Conservation (phyloP, 2,113 vertebrate species). For the Peromyscus polionotus region DNA sequence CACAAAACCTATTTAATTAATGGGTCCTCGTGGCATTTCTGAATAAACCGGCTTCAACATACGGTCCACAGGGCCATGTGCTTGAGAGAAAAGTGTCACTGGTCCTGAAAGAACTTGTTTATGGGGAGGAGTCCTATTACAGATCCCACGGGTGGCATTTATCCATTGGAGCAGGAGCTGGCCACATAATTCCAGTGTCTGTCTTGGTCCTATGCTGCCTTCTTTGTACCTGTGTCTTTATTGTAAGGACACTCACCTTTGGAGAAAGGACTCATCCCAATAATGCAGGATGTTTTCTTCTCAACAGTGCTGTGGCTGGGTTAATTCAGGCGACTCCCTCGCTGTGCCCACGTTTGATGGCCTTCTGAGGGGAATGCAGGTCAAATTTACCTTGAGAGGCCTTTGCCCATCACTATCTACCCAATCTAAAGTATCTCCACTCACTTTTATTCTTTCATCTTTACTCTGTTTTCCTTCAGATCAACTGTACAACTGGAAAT, state of each 20-base stretch:
- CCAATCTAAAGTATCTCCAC: background rate
- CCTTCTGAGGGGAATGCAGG: background rate
- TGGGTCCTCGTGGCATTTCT: background rate
- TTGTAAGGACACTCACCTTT: background rate
- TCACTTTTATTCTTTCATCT: background rate
- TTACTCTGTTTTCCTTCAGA: background rate
- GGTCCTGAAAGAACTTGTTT: background rate
- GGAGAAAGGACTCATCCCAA: background rate
- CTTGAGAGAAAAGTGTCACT: background rate
- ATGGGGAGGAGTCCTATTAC: background rate
- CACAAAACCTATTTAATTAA: background rate
- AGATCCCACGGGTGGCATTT: background rate
- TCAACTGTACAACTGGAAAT: background rate
- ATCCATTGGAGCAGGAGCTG: background rate
- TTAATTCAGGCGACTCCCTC: background rate
- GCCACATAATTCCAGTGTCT: background rate
- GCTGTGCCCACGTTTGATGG: background rate
- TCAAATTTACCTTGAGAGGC: slow-evolving; percentile 1
- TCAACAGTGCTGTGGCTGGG: background rate
- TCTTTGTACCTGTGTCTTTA: background rate
- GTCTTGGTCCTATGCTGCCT: background rate
- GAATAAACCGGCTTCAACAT: background rate
- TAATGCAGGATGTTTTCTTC: background rate
- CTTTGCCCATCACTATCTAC: slow-evolving; percentile 1
- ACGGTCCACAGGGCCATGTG: background rate